Base-by-base conservation (phyloP, 2,113 vertebrate genomes). In the Mixornis gularis region DNA sequence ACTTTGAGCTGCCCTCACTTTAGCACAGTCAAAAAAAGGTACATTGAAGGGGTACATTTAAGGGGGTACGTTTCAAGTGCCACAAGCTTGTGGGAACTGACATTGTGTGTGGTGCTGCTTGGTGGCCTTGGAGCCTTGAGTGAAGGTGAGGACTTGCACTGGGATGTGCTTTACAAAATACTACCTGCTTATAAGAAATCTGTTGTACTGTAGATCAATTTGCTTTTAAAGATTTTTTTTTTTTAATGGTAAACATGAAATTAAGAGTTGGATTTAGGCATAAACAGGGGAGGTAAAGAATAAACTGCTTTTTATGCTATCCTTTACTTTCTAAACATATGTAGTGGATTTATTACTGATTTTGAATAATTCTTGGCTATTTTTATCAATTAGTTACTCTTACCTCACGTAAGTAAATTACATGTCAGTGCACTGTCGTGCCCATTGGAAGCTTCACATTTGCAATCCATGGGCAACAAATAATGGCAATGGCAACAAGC, bases 41-140 rank as follows among this genome's bases (percentile, higher is more conserved):
- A 40, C 7, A 63, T 72, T 70, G 27, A 58, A 13, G 12, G 12
- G 16, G 3, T 30, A 74, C 10, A 11, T 36, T 36, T 25, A 20
- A 56, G 25, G 20, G 20, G 10, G 2, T 30, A 66, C 6, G 12
- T 56, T 78, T 81, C 46, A 48, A 64, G 20, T 40, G 18, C 3
- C 20, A 13, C 40, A 56, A 59, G 5, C 3, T 0, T 71, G 8
- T 59, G 48, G 16, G 48, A 82, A 43, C 4, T 41, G 15, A 38
- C 0, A 0, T 2, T 26, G 9, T 16, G 8, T 9, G 12, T 0
- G 2, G 5, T 25, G 27, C 18, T 65, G 4, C 34, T 51, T 16
- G 16, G 10, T 27, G 66, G 20, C 41, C 53, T 60, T 79, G n/a
- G 13, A n/a, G 12, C 52, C 8, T 0, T 13, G 26, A 36, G 21